Evolutionary conservation across 1,140 invertebrate species (phyloP).

Genomic region (Theocolax elegans): DNA sequence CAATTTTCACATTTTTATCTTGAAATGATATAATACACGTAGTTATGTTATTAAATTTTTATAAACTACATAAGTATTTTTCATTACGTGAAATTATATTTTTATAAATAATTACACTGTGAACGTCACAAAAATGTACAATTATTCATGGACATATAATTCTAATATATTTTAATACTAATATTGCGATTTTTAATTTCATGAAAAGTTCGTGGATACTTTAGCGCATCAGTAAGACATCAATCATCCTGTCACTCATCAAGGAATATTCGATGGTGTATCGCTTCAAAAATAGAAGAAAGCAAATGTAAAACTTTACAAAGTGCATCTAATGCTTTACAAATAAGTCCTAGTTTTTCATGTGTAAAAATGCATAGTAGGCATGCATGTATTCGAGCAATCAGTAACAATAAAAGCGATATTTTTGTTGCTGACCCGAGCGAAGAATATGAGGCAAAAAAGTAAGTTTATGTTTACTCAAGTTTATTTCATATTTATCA

Average conservation of each 20-base stretch:
- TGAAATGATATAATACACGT: too few relatives aligned
- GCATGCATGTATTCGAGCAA: constrained; percentile 74
- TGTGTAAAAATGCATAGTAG: constrained; percentile 70
- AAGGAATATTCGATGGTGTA: constrained; percentile 64
- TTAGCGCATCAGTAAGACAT: constrained; percentile 72
- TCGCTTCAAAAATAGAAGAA: constrained; percentile 72
- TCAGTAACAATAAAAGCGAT: constrained; percentile 73
- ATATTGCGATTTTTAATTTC: too few relatives aligned
- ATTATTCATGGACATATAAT: too few relatives aligned
- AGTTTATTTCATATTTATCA: too few relatives aligned
- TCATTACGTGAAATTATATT: too few relatives aligned
- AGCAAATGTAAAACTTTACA: constrained; percentile 80
- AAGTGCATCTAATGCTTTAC: constrained; percentile 76
- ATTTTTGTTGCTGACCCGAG: constrained; percentile 68
- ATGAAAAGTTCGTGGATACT: constrained; percentile 43
- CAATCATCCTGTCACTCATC: constrained; percentile 74
- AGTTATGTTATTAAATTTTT: too few relatives aligned
- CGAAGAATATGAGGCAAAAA: neutral
- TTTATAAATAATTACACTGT: too few relatives aligned
- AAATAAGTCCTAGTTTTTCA: constrained; percentile 77
- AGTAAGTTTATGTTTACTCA: neutral
- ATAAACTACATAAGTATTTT: too few relatives aligned
- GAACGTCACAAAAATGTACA: too few relatives aligned
- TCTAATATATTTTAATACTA: too few relatives aligned
- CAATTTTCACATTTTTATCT: too few relatives aligned